A percentile compares a stretch with the other conserved stretches of the same genome.
phyloP scores from a whole-genome alignment of 2,888 invertebrate genomes.

The Dermolepida albohirtum region DNA sequence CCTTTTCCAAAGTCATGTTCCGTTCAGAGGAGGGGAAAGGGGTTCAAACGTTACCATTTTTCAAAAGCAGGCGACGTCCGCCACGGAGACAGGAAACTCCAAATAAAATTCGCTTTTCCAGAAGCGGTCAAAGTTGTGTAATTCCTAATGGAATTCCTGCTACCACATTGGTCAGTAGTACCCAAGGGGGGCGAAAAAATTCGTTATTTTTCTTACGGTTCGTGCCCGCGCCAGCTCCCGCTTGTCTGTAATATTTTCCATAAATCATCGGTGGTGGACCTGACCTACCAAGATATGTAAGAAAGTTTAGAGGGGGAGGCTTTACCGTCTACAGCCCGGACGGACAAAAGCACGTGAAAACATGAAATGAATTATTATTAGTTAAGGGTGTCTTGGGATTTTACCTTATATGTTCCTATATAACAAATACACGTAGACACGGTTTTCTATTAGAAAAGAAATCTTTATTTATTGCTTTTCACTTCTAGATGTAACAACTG shows the following conservation, averaged over 20 bases:
- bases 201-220: slow-evolving; percentile 62
- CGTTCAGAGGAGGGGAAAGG: slow-evolving; percentile 4
- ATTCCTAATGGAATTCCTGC: slow-evolving; percentile 58
- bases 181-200: slow-evolving; percentile 60
- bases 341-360: slow-evolving; percentile 52
- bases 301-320: slow-evolving; percentile 58
- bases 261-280: slow-evolving; percentile 65
- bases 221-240: slow-evolving; percentile 48
- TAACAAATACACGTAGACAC: slow-evolving; percentile 18
- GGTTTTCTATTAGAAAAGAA: slow-evolving; percentile 34
- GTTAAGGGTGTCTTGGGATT: slow-evolving; percentile 50
- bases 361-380: slow-evolving; percentile 62
- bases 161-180: slow-evolving; percentile 53
- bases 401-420: slow-evolving; percentile 50
- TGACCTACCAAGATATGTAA: slow-evolving; percentile 60
- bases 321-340: slow-evolving; percentile 54
- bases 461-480: slow-evolving; percentile 24
- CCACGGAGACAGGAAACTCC: slow-evolving; percentile 54
- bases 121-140: slow-evolving; percentile 58
- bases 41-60: slow-evolving; percentile 39
- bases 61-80: slow-evolving; percentile 26
- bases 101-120: slow-evolving; percentile 60
- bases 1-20: slow-evolving; percentile 24
- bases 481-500: not conserved
- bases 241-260: slow-evolving; percentile 66